A percentile compares a stretch with the other conserved stretches of the same genome.
Evolutionary conservation across 2,888 invertebrate species (phyloP).

Genomic region (Bombylius discolor): DNA sequence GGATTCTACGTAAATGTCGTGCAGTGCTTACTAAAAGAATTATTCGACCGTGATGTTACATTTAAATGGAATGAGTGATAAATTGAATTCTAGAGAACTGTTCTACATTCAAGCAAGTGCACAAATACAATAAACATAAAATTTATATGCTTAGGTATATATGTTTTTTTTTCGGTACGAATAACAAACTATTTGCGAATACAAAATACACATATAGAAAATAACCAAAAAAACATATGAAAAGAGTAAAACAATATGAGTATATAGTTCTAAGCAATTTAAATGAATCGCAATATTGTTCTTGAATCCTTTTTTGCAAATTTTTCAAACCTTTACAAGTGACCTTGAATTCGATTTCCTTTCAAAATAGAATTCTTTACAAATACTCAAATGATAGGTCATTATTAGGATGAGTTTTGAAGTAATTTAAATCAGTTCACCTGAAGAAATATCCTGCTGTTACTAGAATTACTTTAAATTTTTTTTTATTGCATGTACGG

Average conservation of each 20-base stretch:
- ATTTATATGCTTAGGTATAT: too few species aligned
- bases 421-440: slow-evolving; percentile 1
- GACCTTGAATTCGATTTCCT: neutral
- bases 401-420: slow-evolving; percentile 1
- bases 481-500: too few species aligned
- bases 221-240: too few species aligned
- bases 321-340: neutral
- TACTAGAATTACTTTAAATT: neutral
- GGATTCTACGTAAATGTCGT: slow-evolving; percentile 1
- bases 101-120: slow-evolving; percentile 3
- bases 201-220: too few species aligned
- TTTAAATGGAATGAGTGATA: neutral
- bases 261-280: neutral
- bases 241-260: too few species aligned
- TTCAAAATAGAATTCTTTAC: neutral
- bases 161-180: too few species aligned
- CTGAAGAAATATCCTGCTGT: slow-evolving; percentile 2
- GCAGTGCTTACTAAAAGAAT: neutral
- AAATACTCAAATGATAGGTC: neutral
- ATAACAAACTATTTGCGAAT: too few species aligned
- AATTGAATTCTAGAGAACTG: neutral
- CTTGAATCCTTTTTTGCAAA: neutral
- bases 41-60: neutral
- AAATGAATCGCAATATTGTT: neutral
- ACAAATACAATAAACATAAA: neutral